Evolutionary conservation across 1,140 invertebrate genomes (phyloP), one percentile per base, ranked within the genome.

Genomic region (Pseudobourletiella spinata): DNA sequence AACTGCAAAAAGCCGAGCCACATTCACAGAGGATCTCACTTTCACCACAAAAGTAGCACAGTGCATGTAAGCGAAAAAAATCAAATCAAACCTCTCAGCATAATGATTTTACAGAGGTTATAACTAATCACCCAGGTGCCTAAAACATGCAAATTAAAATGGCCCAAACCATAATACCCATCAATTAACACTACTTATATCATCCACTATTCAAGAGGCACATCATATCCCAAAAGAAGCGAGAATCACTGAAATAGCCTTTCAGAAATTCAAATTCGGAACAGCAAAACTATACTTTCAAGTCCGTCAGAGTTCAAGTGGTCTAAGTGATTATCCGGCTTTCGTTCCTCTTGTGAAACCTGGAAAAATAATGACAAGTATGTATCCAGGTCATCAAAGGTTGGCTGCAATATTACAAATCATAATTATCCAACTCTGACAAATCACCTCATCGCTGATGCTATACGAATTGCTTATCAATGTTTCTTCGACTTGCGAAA

Each of bases 1-100:
- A 39, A n/a, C 32, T 39, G n/a, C 8, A 39, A 8, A 39, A 39
- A 39, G 32, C 32, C n/a, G n/a, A 39, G n/a, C 32, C 32, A 39
- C n/a, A 39, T 8, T 39, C 32, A 39, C 32, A 11, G 8, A 8
- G 32, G 32, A 39, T 11, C n/a, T n/a, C n/a, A n/a, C n/a, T n/a
- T n/a, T 39, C 8, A 4, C 15, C 22, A 20, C 42, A 24, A 43
- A n/a, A 20, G n/a, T n/a, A n/a, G 39, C 35, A 15, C 20, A n/a
- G 28, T 14, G 42, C 11, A 44, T 4, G 4, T n/a, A 61, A 50
- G 51, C 8, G 39, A 48, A 51, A 63, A 26, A 43, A n/a, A 56
- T 54, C 46, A 39, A 63, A 58, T 54, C 50, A 61, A 65, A 65
- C 63, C 63, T 65, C 46, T 56, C 26, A 65, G 26, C 54, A 65